Evolutionary conservation across 2,888 invertebrate species (phyloP).

Genomic region (Hanleya hanleyi): DNA sequence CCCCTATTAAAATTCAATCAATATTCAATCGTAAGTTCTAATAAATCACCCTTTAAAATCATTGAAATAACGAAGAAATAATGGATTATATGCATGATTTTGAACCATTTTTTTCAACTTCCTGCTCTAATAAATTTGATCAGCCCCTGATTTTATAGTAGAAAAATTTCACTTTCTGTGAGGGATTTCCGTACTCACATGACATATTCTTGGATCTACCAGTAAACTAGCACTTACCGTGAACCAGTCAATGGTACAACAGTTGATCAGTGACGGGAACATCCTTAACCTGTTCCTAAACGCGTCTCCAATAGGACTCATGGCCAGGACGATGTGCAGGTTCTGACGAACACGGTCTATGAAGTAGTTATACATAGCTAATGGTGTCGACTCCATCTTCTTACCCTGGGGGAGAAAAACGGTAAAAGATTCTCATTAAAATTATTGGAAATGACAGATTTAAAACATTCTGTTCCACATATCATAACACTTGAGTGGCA

Average conservation of each 20-base stretch:
- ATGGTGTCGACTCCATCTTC: conserved; percentile 72
- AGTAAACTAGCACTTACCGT: conserved; percentile 74
- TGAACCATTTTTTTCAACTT: too few relatives aligned
- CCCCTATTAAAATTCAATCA: too few relatives aligned
- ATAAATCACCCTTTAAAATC: too few relatives aligned
- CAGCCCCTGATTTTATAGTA: too few relatives aligned
- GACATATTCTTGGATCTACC: too few relatives aligned
- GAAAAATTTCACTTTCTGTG: too few relatives aligned
- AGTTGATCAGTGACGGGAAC: conserved; percentile 75
- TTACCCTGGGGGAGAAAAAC: conserved; percentile 58
- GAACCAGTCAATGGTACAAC: conserved; percentile 75
- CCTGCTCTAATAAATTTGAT: too few relatives aligned
- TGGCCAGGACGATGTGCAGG: conserved; percentile 72
- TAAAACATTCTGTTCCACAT: neutral
- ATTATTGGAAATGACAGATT: neutral
- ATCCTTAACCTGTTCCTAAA: conserved; percentile 73
- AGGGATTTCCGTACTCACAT: too few relatives aligned
- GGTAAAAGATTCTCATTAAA: neutral
- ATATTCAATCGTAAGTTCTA: too few relatives aligned
- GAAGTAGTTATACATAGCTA: conserved; percentile 74
- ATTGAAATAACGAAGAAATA: too few relatives aligned
- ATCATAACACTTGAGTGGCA: too few relatives aligned
- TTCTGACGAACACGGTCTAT: conserved; percentile 72
- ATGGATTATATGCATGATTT: too few relatives aligned
- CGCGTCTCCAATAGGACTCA: conserved; percentile 74